A percentile compares a stretch with the other conserved stretches of the same genome.
phyloP scores from a whole-genome alignment of 92 coral and sea anemone species.

The Ricordea florida region DNA sequence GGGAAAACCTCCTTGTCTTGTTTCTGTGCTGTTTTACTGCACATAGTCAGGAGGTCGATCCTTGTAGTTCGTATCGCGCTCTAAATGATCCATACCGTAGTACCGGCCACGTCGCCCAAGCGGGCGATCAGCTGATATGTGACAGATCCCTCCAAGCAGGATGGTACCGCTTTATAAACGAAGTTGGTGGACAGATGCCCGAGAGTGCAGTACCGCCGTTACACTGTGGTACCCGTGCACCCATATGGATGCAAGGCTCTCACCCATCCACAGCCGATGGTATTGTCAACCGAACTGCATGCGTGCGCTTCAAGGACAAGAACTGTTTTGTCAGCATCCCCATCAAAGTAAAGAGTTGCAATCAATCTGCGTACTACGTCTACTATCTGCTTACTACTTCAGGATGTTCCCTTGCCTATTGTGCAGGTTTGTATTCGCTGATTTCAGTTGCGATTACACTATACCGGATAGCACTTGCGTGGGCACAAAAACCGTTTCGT shows the following conservation, averaged over 20 bases:
- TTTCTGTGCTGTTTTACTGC: no score
- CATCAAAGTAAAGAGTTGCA: slow-evolving; percentile 31
- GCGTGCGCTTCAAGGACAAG: background rate
- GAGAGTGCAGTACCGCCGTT: background rate
- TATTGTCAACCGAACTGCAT: slow-evolving; percentile 18
- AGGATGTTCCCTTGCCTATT: slow-evolving; percentile 46
- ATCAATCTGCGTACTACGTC: background rate
- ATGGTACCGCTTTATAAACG: slow-evolving; percentile 33
- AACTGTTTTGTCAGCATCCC: background rate
- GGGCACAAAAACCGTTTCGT: no score
- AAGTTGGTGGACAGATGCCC: slow-evolving; percentile 17
- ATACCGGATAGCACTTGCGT: no score
- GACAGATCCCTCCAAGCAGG: slow-evolving; percentile 6
- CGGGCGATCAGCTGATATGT: slow-evolving; percentile 12
- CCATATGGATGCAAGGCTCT: slow-evolving; percentile 43
- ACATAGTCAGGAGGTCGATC: no score
- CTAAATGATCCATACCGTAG: slow-evolving; percentile 26
- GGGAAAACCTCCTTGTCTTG: no score
- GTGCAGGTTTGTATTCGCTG: slow-evolving; percentile 38
- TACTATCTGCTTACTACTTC: slow-evolving; percentile 10
- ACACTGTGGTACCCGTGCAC: slow-evolving; percentile 41
- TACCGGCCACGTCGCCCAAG: background rate
- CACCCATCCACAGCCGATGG: slow-evolving; percentile 23
- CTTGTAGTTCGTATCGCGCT: slow-evolving; percentile 9
- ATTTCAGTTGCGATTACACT: no score